Evolutionary conservation across 2,113 vertebrate species (phyloP), one percentile per base, ranked within the genome.

Genomic region (Vulpes lagopus): DNA sequence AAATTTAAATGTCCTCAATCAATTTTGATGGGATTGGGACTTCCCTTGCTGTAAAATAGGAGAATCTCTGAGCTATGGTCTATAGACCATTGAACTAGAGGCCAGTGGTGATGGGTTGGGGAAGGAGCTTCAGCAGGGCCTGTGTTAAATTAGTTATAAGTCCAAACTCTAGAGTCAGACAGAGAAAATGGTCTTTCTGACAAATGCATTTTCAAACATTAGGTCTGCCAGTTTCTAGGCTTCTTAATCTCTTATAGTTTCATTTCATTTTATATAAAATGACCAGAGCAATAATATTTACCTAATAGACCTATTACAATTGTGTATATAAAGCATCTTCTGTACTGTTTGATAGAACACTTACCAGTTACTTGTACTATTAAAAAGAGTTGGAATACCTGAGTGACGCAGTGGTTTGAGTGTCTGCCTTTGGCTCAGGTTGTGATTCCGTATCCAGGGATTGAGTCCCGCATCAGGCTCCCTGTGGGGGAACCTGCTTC

Each of bases 241-340:
- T 35, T 43, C 10, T 49, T 88, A 22, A 49, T 23, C 3, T n/a
- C 20, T 78, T 27, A 71, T 27, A 22, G 74, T 30, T 15, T 86
- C 59, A 93, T 65, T 95, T 69, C 4, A 49, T 60, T 82, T 93
- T 82, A 78, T 59, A 8, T 76, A 69, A 49, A 96, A 55, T 69
- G 10, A 8, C 7, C 12, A 23, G 23, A 71, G 22, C 30, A 32
- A 8, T 62, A 51, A 23, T 59, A 53, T 82, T 93, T 35, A 79
- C 16, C 14, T 82, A 22, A 55, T 32, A 90, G 73, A 23, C 14
- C 25, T 76, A 3, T 55, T 85, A 82, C 14, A 59, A 9, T 73
- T 65, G 17, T 74, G 16, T n/a, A 10, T 73, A 4, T 73, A 80
- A 73, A 92, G 23, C 59, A 0, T 20, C 17, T 53, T 89, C 25